A percentile compares a stretch with the other conserved stretches of the same genome.
Evolutionary conservation across 2,113 vertebrate species (phyloP).

Genomic region (Antechinus flavipes): DNA sequence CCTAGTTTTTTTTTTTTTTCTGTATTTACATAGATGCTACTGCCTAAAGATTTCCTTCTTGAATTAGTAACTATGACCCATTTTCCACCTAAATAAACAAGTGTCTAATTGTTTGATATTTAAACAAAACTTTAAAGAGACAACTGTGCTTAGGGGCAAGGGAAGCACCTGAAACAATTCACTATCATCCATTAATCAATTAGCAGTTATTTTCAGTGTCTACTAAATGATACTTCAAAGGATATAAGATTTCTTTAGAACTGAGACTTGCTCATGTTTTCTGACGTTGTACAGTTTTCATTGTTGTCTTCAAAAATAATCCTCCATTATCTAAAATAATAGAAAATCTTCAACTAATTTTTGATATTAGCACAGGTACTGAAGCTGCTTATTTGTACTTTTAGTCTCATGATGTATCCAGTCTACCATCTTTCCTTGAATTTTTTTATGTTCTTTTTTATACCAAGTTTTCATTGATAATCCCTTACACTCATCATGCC

Average conservation of each 20-base stretch:
- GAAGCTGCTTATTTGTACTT: not conserved
- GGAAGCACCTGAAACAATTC: not conserved
- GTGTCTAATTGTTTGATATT: not conserved
- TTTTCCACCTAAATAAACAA: not conserved
- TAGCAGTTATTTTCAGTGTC: not conserved
- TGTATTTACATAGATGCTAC: not conserved
- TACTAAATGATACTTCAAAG: not conserved
- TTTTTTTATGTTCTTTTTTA: not conserved
- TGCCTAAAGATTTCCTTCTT: not conserved
- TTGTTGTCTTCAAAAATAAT: not conserved
- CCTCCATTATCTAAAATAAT: not conserved
- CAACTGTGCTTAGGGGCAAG: not conserved
- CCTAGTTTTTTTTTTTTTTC: not conserved
- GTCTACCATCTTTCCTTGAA: not conserved
- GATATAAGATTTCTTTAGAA: not conserved
- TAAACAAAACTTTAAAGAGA: not conserved
- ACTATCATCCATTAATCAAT: not conserved
- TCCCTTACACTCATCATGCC: not conserved
- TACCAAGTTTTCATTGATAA: not conserved
- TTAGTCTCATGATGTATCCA: not conserved
- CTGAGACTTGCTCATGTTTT: not conserved
- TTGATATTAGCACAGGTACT: not conserved
- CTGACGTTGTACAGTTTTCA: not conserved
- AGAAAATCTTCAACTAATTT: not conserved
- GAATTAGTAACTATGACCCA: not conserved